phyloP scores from a whole-genome alignment of 2,888 invertebrate species.

The Timema cristinae region DNA sequence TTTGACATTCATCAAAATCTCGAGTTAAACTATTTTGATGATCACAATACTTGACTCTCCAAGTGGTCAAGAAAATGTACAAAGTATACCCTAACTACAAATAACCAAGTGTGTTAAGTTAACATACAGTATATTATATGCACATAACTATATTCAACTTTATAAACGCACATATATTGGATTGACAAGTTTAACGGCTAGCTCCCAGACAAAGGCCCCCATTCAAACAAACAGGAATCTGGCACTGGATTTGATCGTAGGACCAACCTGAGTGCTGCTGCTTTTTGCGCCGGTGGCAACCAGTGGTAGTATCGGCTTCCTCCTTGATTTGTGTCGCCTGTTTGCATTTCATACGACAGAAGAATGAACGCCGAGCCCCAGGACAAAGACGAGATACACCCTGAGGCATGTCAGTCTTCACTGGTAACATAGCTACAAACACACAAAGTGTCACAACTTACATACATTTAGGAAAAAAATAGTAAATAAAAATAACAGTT shows the following conservation, averaged over 20 bases:
- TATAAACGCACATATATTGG: too few species aligned
- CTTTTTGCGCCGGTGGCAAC: constrained; percentile 60
- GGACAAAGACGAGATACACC: constrained; percentile 75
- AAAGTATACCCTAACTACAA: too few species aligned
- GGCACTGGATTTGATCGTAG: constrained; percentile 4
- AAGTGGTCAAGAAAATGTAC: too few species aligned
- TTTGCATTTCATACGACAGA: constrained; percentile 89
- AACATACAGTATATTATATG: too few species aligned
- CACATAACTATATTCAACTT: too few species aligned
- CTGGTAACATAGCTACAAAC: constrained; percentile 79
- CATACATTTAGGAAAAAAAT: too few species aligned
- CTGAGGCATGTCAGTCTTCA: constrained; percentile 78
- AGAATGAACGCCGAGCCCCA: constrained; percentile 87
- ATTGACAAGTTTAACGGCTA: too few species aligned
- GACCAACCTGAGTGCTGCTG: constrained; percentile 51
- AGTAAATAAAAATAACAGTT: too few species aligned
- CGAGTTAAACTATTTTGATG: too few species aligned
- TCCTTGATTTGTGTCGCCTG: constrained; percentile 62
- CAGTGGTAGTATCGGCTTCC: constrained; percentile 61
- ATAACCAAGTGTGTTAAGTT: too few species aligned
- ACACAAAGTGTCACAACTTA: neutral
- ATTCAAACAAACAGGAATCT: neutral
- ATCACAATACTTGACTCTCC: too few species aligned
- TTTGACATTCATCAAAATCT: too few species aligned
- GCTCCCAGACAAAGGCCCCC: neutral